phyloP scores from a whole-genome alignment of 1,140 invertebrate genomes.

The Diploscapter pachys region DNA sequence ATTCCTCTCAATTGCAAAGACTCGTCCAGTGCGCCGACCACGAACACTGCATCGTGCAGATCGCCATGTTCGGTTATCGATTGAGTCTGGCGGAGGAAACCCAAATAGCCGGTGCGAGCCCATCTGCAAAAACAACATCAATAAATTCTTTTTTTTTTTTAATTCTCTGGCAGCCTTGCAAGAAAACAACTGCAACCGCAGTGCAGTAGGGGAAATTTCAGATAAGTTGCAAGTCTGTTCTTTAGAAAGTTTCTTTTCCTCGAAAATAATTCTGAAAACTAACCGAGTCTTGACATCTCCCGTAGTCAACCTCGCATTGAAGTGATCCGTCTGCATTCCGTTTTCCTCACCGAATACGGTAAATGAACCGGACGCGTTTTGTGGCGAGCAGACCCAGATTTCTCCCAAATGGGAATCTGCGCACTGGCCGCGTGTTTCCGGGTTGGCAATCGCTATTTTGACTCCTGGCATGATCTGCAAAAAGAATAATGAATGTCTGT shows the following conservation, averaged over 20 bases:
- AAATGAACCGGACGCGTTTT: conserved; percentile 95
- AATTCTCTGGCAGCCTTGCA: no score
- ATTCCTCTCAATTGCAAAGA: conserved; percentile 94
- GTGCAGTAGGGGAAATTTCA: no score
- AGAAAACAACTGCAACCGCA: no score
- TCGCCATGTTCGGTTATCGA: conserved; percentile 78
- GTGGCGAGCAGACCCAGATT: conserved; percentile 81
- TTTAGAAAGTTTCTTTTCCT: no score
- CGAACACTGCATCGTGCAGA: conserved; percentile 98
- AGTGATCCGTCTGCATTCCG: conserved; percentile 85
- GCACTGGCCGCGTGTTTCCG: conserved; percentile 97
- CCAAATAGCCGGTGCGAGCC: conserved; percentile 93
- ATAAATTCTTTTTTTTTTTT: no score
- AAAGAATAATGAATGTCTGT: no score
- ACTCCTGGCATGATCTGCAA: conserved; percentile 80
- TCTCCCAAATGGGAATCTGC: conserved; percentile 98
- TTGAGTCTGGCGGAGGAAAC: conserved; percentile 91
- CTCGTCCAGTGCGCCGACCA: conserved; percentile 95
- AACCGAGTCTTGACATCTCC: conserved; percentile 82
- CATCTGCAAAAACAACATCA: conserved; percentile 63
- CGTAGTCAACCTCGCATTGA: conserved; percentile 88
- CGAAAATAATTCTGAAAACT: not conserved
- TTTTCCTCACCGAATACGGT: conserved; percentile 94
- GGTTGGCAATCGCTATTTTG: conserved; percentile 96
- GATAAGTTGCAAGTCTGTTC: no score